phyloP scores from a whole-genome alignment of 2,888 invertebrate genomes.

The Oscheius sp. region DNA sequence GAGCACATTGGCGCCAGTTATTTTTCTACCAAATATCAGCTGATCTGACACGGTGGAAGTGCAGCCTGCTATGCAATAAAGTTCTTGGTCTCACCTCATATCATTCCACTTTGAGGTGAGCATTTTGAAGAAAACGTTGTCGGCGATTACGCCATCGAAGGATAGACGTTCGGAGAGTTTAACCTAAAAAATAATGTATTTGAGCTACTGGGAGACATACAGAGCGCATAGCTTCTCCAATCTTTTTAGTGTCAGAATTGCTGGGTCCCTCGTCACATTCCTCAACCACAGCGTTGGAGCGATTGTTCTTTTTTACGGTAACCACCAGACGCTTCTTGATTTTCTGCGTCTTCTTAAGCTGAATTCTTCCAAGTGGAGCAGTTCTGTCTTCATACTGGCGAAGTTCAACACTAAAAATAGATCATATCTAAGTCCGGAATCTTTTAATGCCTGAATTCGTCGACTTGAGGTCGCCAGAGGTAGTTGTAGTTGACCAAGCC shows the following conservation, averaged over 20 bases:
- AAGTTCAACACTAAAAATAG: conserved; percentile 22
- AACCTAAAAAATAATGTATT: conserved; percentile 7
- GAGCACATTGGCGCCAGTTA: conserved; percentile 12
- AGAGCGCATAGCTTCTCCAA: conserved; percentile 24
- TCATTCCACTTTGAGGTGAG: conserved; percentile 38
- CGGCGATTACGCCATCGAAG: conserved; percentile 40
- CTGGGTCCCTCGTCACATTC: conserved; percentile 31
- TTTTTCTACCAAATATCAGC: conserved; percentile 1
- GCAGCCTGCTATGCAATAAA: not conserved
- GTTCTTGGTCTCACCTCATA: conserved; percentile 32
- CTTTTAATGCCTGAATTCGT: conserved; percentile 20
- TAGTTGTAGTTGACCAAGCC: conserved; percentile 12
- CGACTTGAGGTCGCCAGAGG: conserved; percentile 21
- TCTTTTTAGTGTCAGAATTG: conserved; percentile 13
- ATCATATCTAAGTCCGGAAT: not conserved
- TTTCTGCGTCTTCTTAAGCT: conserved; percentile 18
- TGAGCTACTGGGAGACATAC: not conserved
- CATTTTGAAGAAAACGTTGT: conserved; percentile 38
- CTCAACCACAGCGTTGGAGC: conserved; percentile 18
- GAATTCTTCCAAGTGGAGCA: conserved; percentile 27
- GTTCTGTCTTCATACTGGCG: conserved; percentile 16
- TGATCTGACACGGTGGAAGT: conserved; percentile 16
- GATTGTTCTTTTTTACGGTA: conserved; percentile 25
- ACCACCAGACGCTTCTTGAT: conserved; percentile 22
- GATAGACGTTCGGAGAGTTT: conserved; percentile 31